A percentile compares a stretch with the other conserved stretches of the same genome.
Evolutionary conservation across 1,140 invertebrate species (phyloP).

Genomic region (Paramacrobiotus metropolitanus): DNA sequence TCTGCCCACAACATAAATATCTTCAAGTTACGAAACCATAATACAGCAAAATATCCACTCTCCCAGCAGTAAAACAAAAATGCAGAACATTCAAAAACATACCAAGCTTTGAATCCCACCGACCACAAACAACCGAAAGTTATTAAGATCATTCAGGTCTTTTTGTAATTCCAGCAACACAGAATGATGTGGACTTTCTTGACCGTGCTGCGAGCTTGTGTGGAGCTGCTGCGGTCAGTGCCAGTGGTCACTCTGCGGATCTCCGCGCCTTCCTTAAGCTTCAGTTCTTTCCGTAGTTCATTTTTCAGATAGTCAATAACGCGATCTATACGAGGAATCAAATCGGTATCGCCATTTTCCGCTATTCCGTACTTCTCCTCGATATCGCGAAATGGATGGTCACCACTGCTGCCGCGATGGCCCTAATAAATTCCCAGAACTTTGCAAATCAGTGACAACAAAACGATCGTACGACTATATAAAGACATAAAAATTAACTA

Average conservation of each 20-base stretch:
- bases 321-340: not conserved
- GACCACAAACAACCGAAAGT: conserved; percentile 42
- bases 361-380: not conserved
- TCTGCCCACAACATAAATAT: too few species aligned
- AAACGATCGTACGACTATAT: too few species aligned
- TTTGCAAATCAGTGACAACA: too few species aligned
- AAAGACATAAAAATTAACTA: too few species aligned
- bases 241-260: conserved; percentile 77
- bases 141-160: conserved; percentile 74
- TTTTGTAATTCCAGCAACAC: conserved; percentile 73
- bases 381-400: not conserved
- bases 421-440: too few species aligned
- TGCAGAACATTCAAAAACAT: conserved; percentile 25
- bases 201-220: conserved; percentile 74
- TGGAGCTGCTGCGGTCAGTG: conserved; percentile 45
- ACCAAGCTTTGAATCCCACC: conserved; percentile 35
- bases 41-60: too few species aligned
- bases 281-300: conserved; percentile 5
- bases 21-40: too few species aligned
- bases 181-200: conserved; percentile 76
- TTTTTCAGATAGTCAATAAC: not conserved
- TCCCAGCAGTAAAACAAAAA: too few species aligned
- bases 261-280: conserved; percentile 57
- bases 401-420: too few species aligned
- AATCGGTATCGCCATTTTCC: not conserved